Percentiles rank a stretch among this genome's conserved stretches.
Conservation (phyloP, 2,888 invertebrate species). For the Meteorus cinctellus region DNA sequence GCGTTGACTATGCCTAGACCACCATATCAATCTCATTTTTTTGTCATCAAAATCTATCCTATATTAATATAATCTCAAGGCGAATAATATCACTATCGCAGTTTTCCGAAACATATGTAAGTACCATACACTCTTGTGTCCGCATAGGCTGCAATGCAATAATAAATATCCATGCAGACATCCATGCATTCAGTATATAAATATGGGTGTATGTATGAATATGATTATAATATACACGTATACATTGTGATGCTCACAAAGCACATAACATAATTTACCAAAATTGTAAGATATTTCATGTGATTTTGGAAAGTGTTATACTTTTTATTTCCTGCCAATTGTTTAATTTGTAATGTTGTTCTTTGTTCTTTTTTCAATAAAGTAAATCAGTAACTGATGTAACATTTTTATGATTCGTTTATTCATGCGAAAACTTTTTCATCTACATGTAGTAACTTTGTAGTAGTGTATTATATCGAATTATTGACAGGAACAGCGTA, state of each 20-base stretch:
- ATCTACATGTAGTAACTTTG: background rate
- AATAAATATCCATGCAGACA: slow-evolving; percentile 52
- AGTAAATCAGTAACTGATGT: slow-evolving; percentile 56
- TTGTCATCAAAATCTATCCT: slow-evolving; percentile 63
- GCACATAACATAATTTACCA: slow-evolving; percentile 66
- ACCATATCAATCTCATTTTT: slow-evolving; percentile 65
- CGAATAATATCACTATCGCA: slow-evolving; percentile 57
- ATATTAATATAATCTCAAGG: slow-evolving; percentile 66
- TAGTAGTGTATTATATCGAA: background rate
- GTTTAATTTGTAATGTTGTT: slow-evolving; percentile 73
- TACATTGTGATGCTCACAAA: slow-evolving; percentile 72
- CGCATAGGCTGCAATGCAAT: slow-evolving; percentile 71
- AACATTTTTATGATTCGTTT: slow-evolving; percentile 15
- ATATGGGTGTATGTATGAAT: slow-evolving; percentile 43
- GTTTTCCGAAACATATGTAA: slow-evolving; percentile 59
- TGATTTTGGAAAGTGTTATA: slow-evolving; percentile 73
- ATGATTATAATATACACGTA: slow-evolving; percentile 55
- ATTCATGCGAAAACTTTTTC: background rate
- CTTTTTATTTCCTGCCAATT: slow-evolving; percentile 73
- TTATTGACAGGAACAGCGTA: too few species aligned
- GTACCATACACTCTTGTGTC: slow-evolving; percentile 67
- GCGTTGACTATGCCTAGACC: slow-evolving; percentile 54
- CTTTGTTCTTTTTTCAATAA: slow-evolving; percentile 73
- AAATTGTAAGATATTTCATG: slow-evolving; percentile 68
- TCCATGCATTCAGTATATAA: slow-evolving; percentile 48